Conservation (phyloP, 2,113 vertebrate species). For the Rhombomys opimus region DNA sequence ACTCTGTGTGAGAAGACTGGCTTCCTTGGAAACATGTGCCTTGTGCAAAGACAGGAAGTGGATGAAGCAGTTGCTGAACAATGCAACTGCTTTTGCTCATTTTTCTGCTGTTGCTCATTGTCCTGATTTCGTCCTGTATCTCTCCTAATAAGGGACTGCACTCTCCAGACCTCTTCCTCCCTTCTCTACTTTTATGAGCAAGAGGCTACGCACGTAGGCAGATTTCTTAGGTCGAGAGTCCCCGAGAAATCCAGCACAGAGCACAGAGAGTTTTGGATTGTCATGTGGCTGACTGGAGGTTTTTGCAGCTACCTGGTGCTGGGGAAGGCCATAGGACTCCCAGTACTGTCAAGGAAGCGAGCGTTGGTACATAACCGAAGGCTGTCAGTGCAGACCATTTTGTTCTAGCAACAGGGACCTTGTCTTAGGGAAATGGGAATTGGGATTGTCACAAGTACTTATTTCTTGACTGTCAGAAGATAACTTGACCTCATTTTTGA, state of each 20-base stretch:
- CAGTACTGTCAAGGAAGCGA: background rate
- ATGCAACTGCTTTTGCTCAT: background rate
- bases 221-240: background rate
- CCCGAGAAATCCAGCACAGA: background rate
- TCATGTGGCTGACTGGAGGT: background rate
- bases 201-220: background rate
- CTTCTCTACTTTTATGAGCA: background rate
- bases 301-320: background rate
- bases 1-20: background rate
- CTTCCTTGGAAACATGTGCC: too few relatives aligned
- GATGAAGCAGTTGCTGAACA: background rate
- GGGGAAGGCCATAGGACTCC: background rate
- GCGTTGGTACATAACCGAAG: background rate
- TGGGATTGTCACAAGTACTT: background rate
- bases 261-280: background rate
- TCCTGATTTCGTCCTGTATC: background rate
- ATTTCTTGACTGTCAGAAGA: slow-evolving; percentile 1
- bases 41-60: background rate
- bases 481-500: background rate
- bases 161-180: background rate
- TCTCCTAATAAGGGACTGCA: background rate
- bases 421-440: background rate
- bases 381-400: background rate
- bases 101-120: background rate
- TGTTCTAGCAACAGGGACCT: background rate